A percentile compares a stretch with the other conserved stretches of the same genome.
phyloP scores from a whole-genome alignment of 2,113 vertebrate genomes.

The Eidolon helvum region DNA sequence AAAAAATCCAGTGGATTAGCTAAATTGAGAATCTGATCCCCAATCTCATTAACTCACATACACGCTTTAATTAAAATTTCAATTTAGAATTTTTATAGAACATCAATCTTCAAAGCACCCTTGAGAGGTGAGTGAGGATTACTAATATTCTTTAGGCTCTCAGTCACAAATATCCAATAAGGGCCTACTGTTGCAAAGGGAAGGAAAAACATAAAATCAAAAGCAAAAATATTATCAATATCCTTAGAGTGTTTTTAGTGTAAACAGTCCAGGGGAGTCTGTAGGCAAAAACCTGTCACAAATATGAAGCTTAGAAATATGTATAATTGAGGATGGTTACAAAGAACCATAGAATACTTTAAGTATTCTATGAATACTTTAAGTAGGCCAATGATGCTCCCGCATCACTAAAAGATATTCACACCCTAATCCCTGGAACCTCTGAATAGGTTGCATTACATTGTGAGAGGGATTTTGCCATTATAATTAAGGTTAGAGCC shows the following conservation, averaged over 20 bases:
- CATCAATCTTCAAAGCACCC: slow-evolving; percentile 32
- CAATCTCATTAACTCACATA: slow-evolving; percentile 56
- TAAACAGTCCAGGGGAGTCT: background rate
- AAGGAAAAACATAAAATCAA: background rate
- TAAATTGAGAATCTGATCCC: slow-evolving; percentile 27
- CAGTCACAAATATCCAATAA: background rate
- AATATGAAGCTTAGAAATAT: background rate
- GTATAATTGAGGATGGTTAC: background rate
- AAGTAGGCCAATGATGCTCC: background rate
- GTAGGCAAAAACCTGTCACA: background rate
- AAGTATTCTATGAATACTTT: too few species aligned
- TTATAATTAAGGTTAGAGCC: background rate
- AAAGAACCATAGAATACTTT: background rate
- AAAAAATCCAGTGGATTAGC: slow-evolving; percentile 19
- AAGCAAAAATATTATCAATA: background rate
- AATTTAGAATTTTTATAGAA: slow-evolving; percentile 54
- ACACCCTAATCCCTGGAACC: background rate
- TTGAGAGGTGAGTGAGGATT: background rate
- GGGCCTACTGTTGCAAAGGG: background rate
- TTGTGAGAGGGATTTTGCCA: background rate
- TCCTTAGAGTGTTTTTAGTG: background rate
- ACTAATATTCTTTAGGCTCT: slow-evolving; percentile 43
- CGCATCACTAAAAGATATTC: background rate
- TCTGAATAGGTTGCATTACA: background rate
- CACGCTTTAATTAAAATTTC: slow-evolving; percentile 62